These are phyloP conservation scores for Eupithecia pulchellata DNA, from an alignment of 2,888 invertebrate genomes.

Conservation along the genomic window DNA sequence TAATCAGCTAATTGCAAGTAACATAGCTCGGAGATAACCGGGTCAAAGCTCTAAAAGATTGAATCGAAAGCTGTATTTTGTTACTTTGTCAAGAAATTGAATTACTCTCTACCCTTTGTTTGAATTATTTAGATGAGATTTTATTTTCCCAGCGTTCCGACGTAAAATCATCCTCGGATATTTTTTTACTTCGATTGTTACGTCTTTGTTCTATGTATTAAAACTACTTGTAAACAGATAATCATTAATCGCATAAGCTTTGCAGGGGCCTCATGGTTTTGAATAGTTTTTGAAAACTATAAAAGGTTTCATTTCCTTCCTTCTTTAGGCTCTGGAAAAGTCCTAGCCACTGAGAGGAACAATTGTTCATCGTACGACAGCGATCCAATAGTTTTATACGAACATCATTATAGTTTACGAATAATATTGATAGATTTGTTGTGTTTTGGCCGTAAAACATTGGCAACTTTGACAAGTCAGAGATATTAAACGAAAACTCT, in stretches of 20 bases:
- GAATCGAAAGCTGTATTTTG: constrained; percentile 1
- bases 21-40: constrained; percentile 16
- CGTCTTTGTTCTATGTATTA: neutral
- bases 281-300: neutral
- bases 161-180: neutral
- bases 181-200: neutral
- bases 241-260: neutral
- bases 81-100: neutral
- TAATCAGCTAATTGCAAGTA: constrained; percentile 28
- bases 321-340: neutral
- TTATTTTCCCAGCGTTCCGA: neutral
- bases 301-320: neutral
- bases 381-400: neutral
- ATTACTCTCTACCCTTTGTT: constrained; percentile 11
- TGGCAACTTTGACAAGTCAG: too few species aligned
- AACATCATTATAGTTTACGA: too few species aligned
- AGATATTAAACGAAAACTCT: too few species aligned
- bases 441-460: neutral
- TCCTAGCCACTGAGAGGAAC: neutral
- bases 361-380: neutral
- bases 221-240: neutral
- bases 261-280: neutral
- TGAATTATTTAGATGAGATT: neutral
- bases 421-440: neutral
- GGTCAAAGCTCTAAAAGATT: constrained; percentile 16